Percentiles rank a stretch among this genome's conserved stretches.
These are phyloP conservation scores for Hydractinia echinata DNA, from an alignment of 30 jellyfish, hydroid and myxozoan species.

Conservation along the genomic window DNA sequence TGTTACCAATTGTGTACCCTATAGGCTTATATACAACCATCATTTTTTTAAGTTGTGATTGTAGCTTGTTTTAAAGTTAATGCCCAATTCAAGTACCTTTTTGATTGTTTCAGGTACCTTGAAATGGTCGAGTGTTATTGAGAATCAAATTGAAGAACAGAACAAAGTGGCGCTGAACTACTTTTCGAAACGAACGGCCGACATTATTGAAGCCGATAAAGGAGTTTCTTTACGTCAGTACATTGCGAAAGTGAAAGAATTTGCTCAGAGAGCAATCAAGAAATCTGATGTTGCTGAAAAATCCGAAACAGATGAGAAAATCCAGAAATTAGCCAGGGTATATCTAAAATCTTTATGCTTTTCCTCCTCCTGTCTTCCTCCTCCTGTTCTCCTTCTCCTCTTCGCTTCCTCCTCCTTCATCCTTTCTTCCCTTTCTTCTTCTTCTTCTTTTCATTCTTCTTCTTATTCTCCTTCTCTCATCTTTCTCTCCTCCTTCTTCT, in stretches of 20 bases:
- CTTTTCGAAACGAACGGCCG: conserved; percentile 50
- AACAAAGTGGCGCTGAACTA: conserved; percentile 61
- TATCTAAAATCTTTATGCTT: neutral
- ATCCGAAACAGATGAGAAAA: conserved; percentile 42
- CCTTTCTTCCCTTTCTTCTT: neutral
- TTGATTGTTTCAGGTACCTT: conserved; percentile 38
- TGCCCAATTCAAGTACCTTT: no score
- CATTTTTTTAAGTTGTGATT: no score
- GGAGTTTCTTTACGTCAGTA: conserved; percentile 33
- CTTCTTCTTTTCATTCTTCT: neutral
- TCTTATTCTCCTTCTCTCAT: neutral
- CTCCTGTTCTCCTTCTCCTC: neutral
- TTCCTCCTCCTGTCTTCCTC: neutral
- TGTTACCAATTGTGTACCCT: no score
- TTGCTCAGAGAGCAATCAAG: conserved; percentile 35
- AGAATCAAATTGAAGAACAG: conserved; percentile 63
- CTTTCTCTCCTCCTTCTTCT: no score
- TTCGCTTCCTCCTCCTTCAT: neutral
- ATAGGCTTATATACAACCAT: no score
- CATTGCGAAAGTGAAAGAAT: conserved; percentile 21
- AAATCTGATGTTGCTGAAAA: conserved; percentile 28
- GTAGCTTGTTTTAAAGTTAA: no score
- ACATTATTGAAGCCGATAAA: conserved; percentile 55
- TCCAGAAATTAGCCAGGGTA: conserved; percentile 33
- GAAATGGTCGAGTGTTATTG: conserved; percentile 65